Evolutionary conservation across 2,888 invertebrate species (phyloP).

Genomic region (Atherix ibis): DNA sequence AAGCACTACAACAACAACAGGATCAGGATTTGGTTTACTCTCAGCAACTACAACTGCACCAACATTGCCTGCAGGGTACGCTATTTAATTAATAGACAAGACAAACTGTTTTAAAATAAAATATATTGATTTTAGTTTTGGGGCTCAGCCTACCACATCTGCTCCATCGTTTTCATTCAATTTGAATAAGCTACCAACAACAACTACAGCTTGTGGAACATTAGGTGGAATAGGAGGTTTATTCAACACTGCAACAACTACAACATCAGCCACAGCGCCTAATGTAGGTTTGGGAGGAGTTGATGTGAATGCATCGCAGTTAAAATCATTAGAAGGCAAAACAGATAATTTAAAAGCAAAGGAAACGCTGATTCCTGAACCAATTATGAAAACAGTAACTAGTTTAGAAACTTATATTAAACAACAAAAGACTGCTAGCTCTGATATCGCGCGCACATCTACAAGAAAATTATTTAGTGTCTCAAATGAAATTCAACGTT

Average conservation of each 20-base stretch:
- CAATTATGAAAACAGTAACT: slow-evolving; percentile 61
- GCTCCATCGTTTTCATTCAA: no score
- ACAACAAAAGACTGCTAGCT: slow-evolving; percentile 65
- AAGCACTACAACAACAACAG: slow-evolving; percentile 12
- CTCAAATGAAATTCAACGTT: slow-evolving; percentile 22
- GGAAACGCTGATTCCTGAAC: slow-evolving; percentile 47
- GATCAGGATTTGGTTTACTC: slow-evolving; percentile 9
- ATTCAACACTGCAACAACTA: slow-evolving; percentile 1
- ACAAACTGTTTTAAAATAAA: neutral
- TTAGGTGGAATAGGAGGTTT: slow-evolving; percentile 1
- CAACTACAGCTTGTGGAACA: slow-evolving; percentile 1
- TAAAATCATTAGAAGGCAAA: slow-evolving; percentile 27
- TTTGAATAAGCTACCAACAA: no score
- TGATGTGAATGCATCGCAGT: slow-evolving; percentile 28
- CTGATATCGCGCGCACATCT: slow-evolving; percentile 60
- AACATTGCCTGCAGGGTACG: slow-evolving; percentile 1
- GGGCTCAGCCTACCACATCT: no score
- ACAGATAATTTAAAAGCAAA: slow-evolving; percentile 29
- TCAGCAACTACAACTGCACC: neutral
- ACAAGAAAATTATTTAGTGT: slow-evolving; percentile 29
- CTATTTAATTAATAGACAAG: slow-evolving; percentile 1
- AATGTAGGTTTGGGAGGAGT: slow-evolving; percentile 28
- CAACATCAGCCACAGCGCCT: slow-evolving; percentile 8
- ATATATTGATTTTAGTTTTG: neutral
- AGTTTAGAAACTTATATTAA: slow-evolving; percentile 71